phyloP scores from a whole-genome alignment of 2,113 vertebrate genomes.

The Nanorana parkeri region DNA sequence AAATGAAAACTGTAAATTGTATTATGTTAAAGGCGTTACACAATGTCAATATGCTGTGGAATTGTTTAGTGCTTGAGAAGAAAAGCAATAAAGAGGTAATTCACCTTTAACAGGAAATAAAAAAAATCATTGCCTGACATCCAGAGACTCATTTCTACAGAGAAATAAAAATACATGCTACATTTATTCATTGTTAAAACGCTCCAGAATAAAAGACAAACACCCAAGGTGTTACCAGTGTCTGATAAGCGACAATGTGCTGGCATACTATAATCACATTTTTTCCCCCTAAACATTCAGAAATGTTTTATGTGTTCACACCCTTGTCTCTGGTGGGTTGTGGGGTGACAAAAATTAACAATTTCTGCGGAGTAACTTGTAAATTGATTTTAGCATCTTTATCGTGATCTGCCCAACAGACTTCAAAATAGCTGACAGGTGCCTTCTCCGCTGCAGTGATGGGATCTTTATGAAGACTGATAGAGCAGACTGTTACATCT shows the following conservation, averaged over 20 bases:
- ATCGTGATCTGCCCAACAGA: slow-evolving; percentile 7
- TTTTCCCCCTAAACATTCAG: background rate
- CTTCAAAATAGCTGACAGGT: slow-evolving; percentile 18
- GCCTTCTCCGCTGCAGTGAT: background rate
- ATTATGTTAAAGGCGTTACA: slow-evolving; percentile 53
- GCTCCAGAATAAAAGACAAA: slow-evolving; percentile 48
- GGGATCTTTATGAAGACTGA: background rate
- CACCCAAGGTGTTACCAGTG: slow-evolving; percentile 36
- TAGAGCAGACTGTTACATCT: too few relatives aligned
- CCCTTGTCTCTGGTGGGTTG: background rate
- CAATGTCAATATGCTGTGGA: slow-evolving; percentile 51
- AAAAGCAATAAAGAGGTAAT: slow-evolving; percentile 55
- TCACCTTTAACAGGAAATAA: slow-evolving; percentile 56
- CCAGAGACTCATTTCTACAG: slow-evolving; percentile 39
- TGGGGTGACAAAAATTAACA: background rate
- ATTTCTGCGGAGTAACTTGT: slow-evolving; percentile 4
- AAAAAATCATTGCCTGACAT: slow-evolving; percentile 50
- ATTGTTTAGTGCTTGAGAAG: slow-evolving; percentile 50
- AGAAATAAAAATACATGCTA: slow-evolving; percentile 42
- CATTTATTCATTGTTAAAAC: slow-evolving; percentile 56
- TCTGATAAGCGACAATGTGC: slow-evolving; percentile 25
- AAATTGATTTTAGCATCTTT: slow-evolving; percentile 15
- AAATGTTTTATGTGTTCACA: slow-evolving; percentile 10
- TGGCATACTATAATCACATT: slow-evolving; percentile 13
- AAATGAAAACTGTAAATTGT: slow-evolving; percentile 57